Percentiles rank a stretch among this genome's conserved stretches.
Conservation (phyloP, 2,888 invertebrate genomes). For the Tuberolachnus salignus region DNA sequence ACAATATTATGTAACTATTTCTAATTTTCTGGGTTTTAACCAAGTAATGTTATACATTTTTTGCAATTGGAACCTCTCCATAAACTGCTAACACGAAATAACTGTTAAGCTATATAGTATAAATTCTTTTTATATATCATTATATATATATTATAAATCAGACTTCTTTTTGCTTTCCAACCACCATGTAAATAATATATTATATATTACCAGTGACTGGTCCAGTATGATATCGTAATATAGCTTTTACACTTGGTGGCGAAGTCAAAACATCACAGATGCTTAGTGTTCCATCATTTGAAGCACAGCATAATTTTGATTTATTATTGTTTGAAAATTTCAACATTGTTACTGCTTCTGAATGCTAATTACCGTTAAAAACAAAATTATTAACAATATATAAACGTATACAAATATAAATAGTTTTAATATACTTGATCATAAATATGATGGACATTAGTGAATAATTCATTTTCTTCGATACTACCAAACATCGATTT, state of each 20-base stretch:
- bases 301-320: conserved; percentile 78
- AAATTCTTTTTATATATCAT: no score
- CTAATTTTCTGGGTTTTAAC: no score
- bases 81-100: no score
- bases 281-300: conserved; percentile 78
- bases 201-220: conserved; percentile 72
- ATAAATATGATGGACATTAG: conserved; percentile 87
- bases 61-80: no score
- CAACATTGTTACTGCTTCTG: conserved; percentile 74
- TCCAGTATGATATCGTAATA: conserved; percentile 77
- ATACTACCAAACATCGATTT: conserved; percentile 71
- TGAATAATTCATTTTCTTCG: conserved; percentile 84
- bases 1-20: no score
- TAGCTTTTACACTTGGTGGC: conserved; percentile 74
- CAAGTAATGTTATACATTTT: no score
- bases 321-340: conserved; percentile 86
- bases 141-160: no score
- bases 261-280: conserved; percentile 77
- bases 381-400: conserved; percentile 31
- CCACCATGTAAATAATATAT: neutral
- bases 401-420: neutral
- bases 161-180: no score
- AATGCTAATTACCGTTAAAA: conserved; percentile 52
- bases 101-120: no score
- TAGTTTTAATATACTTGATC: conserved; percentile 70